phyloP scores from a whole-genome alignment of 2,888 invertebrate species.

The Uropetala carovei region DNA sequence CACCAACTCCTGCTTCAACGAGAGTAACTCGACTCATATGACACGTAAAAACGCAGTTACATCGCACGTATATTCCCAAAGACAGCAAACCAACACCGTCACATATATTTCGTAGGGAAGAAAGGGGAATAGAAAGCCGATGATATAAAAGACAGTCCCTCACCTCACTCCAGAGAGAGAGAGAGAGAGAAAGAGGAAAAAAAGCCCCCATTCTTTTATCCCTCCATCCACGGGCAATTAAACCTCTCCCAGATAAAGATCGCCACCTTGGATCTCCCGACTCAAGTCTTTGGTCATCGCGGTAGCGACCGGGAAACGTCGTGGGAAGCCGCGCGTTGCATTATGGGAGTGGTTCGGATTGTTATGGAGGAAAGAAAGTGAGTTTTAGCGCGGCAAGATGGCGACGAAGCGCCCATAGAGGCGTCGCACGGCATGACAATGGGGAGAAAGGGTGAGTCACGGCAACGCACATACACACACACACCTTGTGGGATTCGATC shows the following conservation, averaged over 20 bases:
- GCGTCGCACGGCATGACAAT: conserved; percentile 1
- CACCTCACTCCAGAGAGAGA: neutral
- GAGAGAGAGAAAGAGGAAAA: neutral
- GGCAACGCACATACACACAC: neutral
- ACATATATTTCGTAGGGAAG: neutral
- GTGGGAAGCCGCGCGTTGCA: conserved; percentile 18
- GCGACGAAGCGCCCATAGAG: neutral
- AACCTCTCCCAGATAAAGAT: conserved; percentile 14
- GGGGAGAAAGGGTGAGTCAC: neutral
- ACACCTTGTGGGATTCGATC: too few relatives aligned
- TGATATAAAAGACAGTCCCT: neutral
- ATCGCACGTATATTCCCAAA: too few relatives aligned
- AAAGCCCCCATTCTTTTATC: neutral
- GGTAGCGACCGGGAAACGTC: conserved; percentile 1
- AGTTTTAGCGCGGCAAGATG: neutral
- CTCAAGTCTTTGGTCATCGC: neutral
- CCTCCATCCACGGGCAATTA: neutral
- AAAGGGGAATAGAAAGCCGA: neutral
- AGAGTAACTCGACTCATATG: too few relatives aligned
- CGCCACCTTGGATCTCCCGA: conserved; percentile 15
- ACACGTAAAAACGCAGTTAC: too few relatives aligned
- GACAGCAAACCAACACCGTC: too few relatives aligned
- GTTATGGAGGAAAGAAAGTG: neutral
- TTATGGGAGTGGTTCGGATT: conserved; percentile 6
- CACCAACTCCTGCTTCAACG: too few relatives aligned